These are phyloP conservation scores for Ditula angustiorana DNA, from an alignment of 2,888 invertebrate genomes.

Conservation along the genomic window DNA sequence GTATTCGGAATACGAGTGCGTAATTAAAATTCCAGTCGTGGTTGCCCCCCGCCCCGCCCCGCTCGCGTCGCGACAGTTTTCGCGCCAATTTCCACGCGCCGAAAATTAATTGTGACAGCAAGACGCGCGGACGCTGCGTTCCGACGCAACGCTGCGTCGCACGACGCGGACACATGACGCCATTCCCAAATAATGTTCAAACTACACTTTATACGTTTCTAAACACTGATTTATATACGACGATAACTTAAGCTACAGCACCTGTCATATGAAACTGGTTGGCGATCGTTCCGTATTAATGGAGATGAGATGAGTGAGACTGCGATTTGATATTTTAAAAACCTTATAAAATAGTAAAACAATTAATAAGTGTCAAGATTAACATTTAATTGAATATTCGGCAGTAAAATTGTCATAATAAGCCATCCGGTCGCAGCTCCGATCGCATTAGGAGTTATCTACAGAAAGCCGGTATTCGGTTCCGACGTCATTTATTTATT, in stretches of 20 bases:
- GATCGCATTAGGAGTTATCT: slow-evolving; percentile 37
- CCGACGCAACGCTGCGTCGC: slow-evolving; percentile 69
- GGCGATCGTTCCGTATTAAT: slow-evolving; percentile 51
- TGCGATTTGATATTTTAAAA: slow-evolving; percentile 67
- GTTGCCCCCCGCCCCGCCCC: slow-evolving; percentile 61
- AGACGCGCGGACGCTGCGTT: slow-evolving; percentile 82
- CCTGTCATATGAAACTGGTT: slow-evolving; percentile 67
- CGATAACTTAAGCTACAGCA: slow-evolving; percentile 72
- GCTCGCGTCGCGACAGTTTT: slow-evolving; percentile 80
- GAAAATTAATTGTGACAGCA: slow-evolving; percentile 86
- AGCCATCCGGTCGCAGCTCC: slow-evolving; percentile 35
- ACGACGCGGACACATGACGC: slow-evolving; percentile 48
- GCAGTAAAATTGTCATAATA: slow-evolving; percentile 63
- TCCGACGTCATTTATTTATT: slow-evolving; percentile 28
- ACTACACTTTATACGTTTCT: slow-evolving; percentile 23
- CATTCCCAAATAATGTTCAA: slow-evolving; percentile 49
- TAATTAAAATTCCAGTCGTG: slow-evolving; percentile 85
- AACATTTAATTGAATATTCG: slow-evolving; percentile 72
- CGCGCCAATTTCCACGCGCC: slow-evolving; percentile 86
- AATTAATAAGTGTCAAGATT: slow-evolving; percentile 79
- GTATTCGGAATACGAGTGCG: slow-evolving; percentile 85
- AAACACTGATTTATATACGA: slow-evolving; percentile 62
- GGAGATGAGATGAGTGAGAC: slow-evolving; percentile 55
- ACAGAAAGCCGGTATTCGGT: slow-evolving; percentile 34
- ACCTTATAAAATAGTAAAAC: slow-evolving; percentile 68